Conservation (phyloP, 2,113 vertebrate genomes). For the Phrynosoma blainvillii region DNA sequence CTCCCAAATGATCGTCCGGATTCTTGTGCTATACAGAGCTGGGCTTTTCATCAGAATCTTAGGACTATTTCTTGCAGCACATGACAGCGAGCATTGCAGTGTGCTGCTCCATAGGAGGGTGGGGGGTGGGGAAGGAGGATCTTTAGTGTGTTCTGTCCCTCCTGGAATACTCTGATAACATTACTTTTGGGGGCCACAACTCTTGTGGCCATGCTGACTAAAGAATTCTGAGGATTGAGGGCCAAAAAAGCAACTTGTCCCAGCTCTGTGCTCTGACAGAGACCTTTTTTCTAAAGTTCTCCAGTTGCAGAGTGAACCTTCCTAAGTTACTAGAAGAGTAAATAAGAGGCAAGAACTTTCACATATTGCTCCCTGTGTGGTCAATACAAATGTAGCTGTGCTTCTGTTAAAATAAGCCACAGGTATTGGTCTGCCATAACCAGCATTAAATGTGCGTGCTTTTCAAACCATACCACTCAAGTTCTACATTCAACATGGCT, state of each 20-base stretch:
- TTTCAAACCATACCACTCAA: slow-evolving; percentile 8
- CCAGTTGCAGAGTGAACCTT: not conserved
- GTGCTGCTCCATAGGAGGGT: not conserved
- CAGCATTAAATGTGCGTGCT: not conserved
- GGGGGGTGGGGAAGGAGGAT: not conserved
- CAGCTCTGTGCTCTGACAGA: not conserved
- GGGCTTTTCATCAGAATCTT: not conserved
- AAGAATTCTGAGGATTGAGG: too few species aligned
- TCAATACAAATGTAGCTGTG: slow-evolving; percentile 24
- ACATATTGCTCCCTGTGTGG: not conserved
- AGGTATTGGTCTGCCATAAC: slow-evolving; percentile 12
- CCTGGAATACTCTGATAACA: not conserved
- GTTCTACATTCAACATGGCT: slow-evolving; percentile 30
- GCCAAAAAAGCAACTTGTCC: too few species aligned
- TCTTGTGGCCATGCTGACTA: too few species aligned
- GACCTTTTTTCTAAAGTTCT: slow-evolving; percentile 17
- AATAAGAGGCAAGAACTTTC: slow-evolving; percentile 3
- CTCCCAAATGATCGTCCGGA: not conserved
- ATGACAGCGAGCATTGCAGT: not conserved
- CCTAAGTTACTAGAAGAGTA: slow-evolving; percentile 35
- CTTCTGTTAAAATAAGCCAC: slow-evolving; percentile 12
- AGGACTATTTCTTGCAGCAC: not conserved
- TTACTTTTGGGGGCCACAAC: too few species aligned
- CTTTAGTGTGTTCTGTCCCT: slow-evolving; percentile 9
- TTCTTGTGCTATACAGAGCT: not conserved